These are phyloP conservation scores for Xyrauchen texanus DNA, from an alignment of 2,113 vertebrate species.

Conservation along the genomic window DNA sequence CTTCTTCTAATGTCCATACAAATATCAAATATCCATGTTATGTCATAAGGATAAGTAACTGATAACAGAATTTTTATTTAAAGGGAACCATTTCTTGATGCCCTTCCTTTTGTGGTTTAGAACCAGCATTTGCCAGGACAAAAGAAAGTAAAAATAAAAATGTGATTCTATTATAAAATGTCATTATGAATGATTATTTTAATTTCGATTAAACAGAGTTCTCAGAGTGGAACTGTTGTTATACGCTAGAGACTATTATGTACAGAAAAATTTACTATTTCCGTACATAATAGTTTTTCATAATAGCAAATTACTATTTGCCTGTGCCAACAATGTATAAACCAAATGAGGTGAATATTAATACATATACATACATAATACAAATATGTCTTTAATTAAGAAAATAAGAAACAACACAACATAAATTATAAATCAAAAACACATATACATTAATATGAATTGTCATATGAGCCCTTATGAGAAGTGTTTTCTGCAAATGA, in stretches of 20 bases:
- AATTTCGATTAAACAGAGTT: not conserved
- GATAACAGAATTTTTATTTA: no score
- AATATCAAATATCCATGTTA: no score
- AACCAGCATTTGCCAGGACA: not conserved
- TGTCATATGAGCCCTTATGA: not conserved
- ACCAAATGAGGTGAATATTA: no score
- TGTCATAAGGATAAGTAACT: no score
- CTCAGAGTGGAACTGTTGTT: not conserved
- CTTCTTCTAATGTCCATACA: no score
- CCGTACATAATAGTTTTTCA: no score
- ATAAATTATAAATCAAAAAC: not conserved
- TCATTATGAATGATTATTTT: not conserved
- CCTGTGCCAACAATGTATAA: no score
- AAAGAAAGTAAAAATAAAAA: not conserved
- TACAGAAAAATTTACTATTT: no score
- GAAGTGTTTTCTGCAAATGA: not conserved
- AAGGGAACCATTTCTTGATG: no score
- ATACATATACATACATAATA: no score
- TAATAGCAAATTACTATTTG: no score
- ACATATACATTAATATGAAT: not conserved
- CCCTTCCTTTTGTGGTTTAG: no score
- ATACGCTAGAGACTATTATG: not conserved
- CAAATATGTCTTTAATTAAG: not conserved
- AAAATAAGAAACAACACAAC: not conserved
- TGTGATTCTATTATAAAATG: slow-evolving; percentile 1